Base-by-base conservation (phyloP, 30 jellyfish, hydroid and myxozoan species). In the Hydra vulgaris region DNA sequence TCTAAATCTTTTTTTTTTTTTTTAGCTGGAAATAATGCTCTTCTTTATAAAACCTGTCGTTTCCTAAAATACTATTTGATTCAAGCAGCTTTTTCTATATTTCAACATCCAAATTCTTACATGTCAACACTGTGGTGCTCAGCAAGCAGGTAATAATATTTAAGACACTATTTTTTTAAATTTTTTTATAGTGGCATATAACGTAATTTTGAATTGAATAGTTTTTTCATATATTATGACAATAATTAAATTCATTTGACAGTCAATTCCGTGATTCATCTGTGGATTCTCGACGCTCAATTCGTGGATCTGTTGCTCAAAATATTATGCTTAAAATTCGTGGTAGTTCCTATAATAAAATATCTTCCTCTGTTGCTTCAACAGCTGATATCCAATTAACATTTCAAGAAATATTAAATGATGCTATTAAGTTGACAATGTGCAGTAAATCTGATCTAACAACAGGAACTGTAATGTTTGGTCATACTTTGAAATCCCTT, bases 371-470 rank as follows among this genome's bases (percentile, higher is more conserved):
- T 0, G 85, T 85, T 22, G 97, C 97, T 7, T 74, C 97, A 18
- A 95, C 95, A 0, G 73, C 82, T 55, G 97, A 90, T 82, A 79
- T 90, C 76, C 97, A 90, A 79, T 95, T 85, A 71, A 89, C 95
- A 20, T 86, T 86, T 79, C 84, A 81, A 54, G 95, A 54, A 25
- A 85, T 83, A 25, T 74, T 82, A 74, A 21, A 73, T 67, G 97
- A 90, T 66, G 95, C 95, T 26, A 89, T 90, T 55, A 73, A 76
- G 69, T 83, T 92, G 0, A 84, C 95, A 15, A 16, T 90, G 78
- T 85, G 82, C 82, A 74, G 79, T 73, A 90, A 90, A 71, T 79
- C 81, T 16, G 85, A 83, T 0, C 74, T 17, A 23, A 40, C 66
- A 5, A 86, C 94, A 27, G 95, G 82, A 21, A 70, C 61, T 25